These are phyloP conservation scores for Amblyopsis hoosieri DNA, from an alignment of 2,797 vertebrate genomes.

Conservation along the genomic window DNA sequence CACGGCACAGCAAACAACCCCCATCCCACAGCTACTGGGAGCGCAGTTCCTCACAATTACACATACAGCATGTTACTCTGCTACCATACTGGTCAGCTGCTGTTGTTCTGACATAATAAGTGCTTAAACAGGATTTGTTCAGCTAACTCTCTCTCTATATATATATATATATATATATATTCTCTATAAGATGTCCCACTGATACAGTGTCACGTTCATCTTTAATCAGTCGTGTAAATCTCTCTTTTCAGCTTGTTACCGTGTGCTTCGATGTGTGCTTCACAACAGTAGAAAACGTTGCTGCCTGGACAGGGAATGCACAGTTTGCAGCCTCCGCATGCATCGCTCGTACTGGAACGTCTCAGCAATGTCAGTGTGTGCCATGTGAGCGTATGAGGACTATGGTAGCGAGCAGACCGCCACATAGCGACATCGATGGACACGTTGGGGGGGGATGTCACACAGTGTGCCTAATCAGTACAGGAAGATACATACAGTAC, in stretches of 20 bases:
- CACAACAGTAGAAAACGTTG: slow-evolving; percentile 27
- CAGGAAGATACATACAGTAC: slow-evolving; percentile 33
- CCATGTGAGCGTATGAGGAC: too few relatives aligned
- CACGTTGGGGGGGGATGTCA: neutral
- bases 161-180: slow-evolving; percentile 46
- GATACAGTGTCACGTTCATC: slow-evolving; percentile 61
- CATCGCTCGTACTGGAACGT: slow-evolving; percentile 29
- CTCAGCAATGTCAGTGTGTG: slow-evolving; percentile 2
- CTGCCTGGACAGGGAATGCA: slow-evolving; percentile 40
- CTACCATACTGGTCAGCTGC: neutral
- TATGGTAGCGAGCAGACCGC: too few relatives aligned
- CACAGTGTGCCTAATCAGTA: slow-evolving; percentile 58
- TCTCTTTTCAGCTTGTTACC: slow-evolving; percentile 16
- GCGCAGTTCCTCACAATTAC: slow-evolving; percentile 24
- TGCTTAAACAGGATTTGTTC: slow-evolving; percentile 54
- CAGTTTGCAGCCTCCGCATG: slow-evolving; percentile 35
- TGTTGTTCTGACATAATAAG: slow-evolving; percentile 36
- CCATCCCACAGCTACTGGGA: slow-evolving; percentile 36
- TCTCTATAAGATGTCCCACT: slow-evolving; percentile 55
- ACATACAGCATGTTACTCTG: slow-evolving; percentile 6
- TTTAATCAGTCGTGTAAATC: slow-evolving; percentile 8
- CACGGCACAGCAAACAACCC: slow-evolving; percentile 36
- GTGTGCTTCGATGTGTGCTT: slow-evolving; percentile 36
- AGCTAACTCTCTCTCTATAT: slow-evolving; percentile 31
- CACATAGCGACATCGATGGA: slow-evolving; percentile 40